Conservation (phyloP, 2,113 vertebrate species). For the Oxyruncus cristatus region DNA sequence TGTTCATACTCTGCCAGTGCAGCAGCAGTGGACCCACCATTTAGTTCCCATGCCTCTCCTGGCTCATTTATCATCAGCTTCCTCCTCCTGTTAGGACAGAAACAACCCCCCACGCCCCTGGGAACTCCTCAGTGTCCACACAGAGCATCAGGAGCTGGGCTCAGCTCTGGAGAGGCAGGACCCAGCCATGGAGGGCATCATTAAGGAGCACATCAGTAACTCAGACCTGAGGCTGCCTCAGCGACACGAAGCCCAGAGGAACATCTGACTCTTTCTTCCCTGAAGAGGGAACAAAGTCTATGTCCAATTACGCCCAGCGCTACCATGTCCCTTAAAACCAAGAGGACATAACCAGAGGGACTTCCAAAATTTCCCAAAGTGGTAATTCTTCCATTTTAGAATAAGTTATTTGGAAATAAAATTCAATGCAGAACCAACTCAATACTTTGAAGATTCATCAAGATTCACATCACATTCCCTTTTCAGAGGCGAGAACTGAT, state of each 20-base stretch:
- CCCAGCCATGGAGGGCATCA: neutral
- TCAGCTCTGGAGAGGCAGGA: neutral
- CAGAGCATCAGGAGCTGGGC: neutral
- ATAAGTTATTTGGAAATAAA: conserved; percentile 18
- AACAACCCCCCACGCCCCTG: neutral
- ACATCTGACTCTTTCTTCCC: neutral
- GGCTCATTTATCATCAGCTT: neutral
- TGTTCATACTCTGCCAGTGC: neutral
- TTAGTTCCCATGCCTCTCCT: neutral
- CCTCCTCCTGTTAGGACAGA: neutral
- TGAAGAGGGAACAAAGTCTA: neutral
- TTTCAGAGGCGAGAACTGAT: conserved; percentile 1
- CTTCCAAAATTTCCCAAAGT: neutral
- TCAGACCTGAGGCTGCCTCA: neutral
- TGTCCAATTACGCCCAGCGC: neutral
- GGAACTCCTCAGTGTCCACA: neutral
- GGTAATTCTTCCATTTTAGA: neutral
- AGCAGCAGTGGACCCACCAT: neutral
- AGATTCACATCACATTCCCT: conserved; percentile 23
- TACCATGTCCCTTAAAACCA: neutral
- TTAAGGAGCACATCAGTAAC: neutral
- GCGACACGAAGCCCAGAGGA: neutral
- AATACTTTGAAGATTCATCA: conserved; percentile 38
- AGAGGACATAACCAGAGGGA: neutral
- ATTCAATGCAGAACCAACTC: neutral